Evolutionary conservation across 2,797 vertebrate genomes (phyloP).

Genomic region (Dromococcyx pavoninus): DNA sequence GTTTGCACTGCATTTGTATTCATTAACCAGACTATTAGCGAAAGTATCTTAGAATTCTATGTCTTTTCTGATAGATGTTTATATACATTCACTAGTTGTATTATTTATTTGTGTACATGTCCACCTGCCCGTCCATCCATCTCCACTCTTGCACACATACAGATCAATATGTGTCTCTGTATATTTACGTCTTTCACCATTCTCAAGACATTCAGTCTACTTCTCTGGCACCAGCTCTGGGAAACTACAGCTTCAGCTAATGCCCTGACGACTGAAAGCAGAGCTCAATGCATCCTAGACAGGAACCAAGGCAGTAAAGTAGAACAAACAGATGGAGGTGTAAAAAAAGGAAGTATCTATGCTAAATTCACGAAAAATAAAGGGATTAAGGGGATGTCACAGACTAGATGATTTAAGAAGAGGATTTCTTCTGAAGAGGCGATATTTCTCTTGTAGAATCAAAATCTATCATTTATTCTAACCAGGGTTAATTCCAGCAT

Average conservation of each 20-base stretch:
- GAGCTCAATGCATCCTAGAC: constrained; percentile 27
- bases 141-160: background rate
- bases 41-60: background rate
- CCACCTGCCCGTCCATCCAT: background rate
- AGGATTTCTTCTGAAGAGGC: constrained; percentile 40
- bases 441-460: constrained; percentile 36
- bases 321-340: constrained; percentile 57
- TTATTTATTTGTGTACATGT: constrained; percentile 53
- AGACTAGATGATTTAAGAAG: constrained; percentile 57
- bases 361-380: constrained; percentile 51
- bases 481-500: constrained; percentile 55
- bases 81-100: background rate
- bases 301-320: constrained; percentile 36
- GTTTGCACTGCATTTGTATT: constrained; percentile 63
- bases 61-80: background rate
- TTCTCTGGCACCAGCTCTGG: constrained; percentile 53
- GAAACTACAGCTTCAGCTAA: constrained; percentile 60
- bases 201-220: constrained; percentile 50
- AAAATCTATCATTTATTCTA: constrained; percentile 36
- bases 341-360: constrained; percentile 51
- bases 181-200: constrained; percentile 52
- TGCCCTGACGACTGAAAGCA: constrained; percentile 43
- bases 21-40: constrained; percentile 55
- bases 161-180: constrained; percentile 52
- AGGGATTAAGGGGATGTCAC: constrained; percentile 52